Evolutionary conservation across 2,113 vertebrate genomes (phyloP), one percentile per base, ranked within the genome.

Genomic region (Eurystomus gularis): DNA sequence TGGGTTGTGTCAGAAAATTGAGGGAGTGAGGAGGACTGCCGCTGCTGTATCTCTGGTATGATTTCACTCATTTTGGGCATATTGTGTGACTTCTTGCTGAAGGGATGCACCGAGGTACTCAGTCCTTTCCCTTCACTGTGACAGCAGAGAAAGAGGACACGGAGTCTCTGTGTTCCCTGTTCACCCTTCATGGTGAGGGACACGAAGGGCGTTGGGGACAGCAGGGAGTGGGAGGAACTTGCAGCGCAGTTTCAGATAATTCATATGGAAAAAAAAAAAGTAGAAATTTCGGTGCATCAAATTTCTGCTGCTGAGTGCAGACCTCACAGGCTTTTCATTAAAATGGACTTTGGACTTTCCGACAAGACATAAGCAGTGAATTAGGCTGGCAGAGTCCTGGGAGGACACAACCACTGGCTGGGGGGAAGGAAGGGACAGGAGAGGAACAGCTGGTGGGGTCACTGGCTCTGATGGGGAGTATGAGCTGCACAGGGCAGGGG

Each of bases 381-480:
- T n/a, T 20, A 58, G 28, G 24, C n/a, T 80, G 78, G 29, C 25
- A 48, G 52, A 46, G 37, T 28, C 33, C n/a, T 3, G 3, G 9
- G 31, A 0, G 2, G 55, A 29, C 33, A 58, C 20, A 65, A 23
- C 17, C 9, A 20, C 20, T 61, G 19, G 24, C 10, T 52, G 10
- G 0, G 18, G 13, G 18, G 52, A 39, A 64, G 42, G 40, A 78
- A 17, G 29, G 25, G 23, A 13, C n/a, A 33, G n/a, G 33, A 64
- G 66, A 40, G 18, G 54, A 40, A 33, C 48, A 40, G 31, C 16
- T 52, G 46, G 26, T 0, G 3, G 26, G 11, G 16, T 62, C 44
- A 70, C 25, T 0, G 0, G n/a, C 19, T 49, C 0, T 0, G 44
- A 31, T 29, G 44, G 16, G n/a, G 23, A 16, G 6, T 1, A 1